Conservation (phyloP, 2,888 invertebrate genomes). For the Dolichopus griseipennis region DNA sequence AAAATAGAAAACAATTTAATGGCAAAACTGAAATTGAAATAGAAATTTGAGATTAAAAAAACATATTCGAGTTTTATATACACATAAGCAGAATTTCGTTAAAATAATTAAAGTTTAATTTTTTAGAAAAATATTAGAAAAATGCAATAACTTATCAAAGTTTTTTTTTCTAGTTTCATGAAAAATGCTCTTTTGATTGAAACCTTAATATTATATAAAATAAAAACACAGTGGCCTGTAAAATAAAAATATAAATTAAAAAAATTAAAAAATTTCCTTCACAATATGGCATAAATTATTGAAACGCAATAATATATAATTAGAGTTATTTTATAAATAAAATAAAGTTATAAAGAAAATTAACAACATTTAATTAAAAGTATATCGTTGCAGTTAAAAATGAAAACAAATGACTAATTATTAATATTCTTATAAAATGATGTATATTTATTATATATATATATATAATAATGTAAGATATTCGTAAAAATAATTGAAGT, state of each 20-base stretch:
- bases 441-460: not conserved
- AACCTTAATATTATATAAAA: not conserved
- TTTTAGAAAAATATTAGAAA: no score
- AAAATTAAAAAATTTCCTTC: not conserved
- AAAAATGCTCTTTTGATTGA: no score
- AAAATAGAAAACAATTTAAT: no score
- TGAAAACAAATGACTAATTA: not conserved
- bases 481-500: not conserved
- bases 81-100: no score
- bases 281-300: not conserved
- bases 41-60: no score
- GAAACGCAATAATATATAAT: not conserved
- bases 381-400: not conserved
- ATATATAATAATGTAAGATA: not conserved
- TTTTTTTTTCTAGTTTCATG: no score
- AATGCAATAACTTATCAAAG: no score
- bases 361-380: not conserved
- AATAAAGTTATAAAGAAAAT: not conserved
- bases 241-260: not conserved
- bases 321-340: not conserved
- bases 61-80: no score
- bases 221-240: not conserved
- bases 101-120: no score
- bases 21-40: no score
- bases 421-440: not conserved